Evolutionary conservation across 2,888 invertebrate species (phyloP), one percentile per base, ranked within the genome.

Genomic region (Macropis europaea): DNA sequence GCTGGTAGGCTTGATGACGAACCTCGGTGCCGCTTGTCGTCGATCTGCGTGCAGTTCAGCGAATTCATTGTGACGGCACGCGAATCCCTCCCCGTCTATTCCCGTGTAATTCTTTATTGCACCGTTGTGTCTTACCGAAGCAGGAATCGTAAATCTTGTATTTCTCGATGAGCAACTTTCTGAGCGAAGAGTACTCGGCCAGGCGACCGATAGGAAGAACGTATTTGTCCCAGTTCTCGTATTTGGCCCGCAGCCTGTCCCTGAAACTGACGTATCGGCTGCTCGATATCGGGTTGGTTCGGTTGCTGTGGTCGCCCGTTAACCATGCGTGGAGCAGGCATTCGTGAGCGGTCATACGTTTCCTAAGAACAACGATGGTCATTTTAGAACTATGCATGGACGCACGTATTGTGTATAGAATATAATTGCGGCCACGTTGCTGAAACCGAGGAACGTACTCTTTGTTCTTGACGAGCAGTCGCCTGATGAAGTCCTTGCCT

Each of bases 291-390:
- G 93, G 92, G 74, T 94, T 92, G 0, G 95, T 96, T 85, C 95
- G 92, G 67, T 91, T 92, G 38, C 94, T 94, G 74, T 95, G 95
- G 88, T 96, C 97, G 40, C 97, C 97, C 59, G 95, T 95, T 82
- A 99, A 91, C 99, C 99, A 99, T 40, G 96, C 92, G 92, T 99
- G 99, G 62, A 97, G 91, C 34, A 99, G 91, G 87, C 99, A 98
- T 91, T 99, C 99, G 92, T 99, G 98, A 0, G 99, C 98, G 0
- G 98, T 99, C 96, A 99, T 95, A 86, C 99, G 96, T 90, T 98
- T 97, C 87, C 96, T 97, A 17, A 0, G 0, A 19, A 24, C 9
- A 47, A 47, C 28, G 1, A 24, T 43, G n/a, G 22, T 15, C 17
- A 4, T 3, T 3, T 45, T 45, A 45, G 4, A 2, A 45, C 7